Conservation (phyloP, 2,888 invertebrate species). For the Nemapogon koenigi region DNA sequence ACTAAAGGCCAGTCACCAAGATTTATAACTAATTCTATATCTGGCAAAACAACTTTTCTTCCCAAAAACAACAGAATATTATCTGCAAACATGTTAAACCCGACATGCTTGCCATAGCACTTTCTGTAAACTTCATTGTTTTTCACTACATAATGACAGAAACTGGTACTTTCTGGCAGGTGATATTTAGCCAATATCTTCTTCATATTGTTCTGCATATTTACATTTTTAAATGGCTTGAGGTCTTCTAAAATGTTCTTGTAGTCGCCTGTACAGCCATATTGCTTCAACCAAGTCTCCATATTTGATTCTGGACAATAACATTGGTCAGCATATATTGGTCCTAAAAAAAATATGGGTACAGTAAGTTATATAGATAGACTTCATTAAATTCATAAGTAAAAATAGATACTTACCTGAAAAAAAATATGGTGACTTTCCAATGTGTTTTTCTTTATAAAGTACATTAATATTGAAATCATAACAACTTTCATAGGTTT, state of each 20-base stretch:
- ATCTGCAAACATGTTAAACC: constrained; percentile 96
- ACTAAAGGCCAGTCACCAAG: constrained; percentile 96
- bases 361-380: constrained; percentile 11
- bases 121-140: constrained; percentile 83
- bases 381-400: neutral
- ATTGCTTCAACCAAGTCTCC: constrained; percentile 68
- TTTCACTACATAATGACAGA: constrained; percentile 90
- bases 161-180: constrained; percentile 80
- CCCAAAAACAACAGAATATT: constrained; percentile 81
- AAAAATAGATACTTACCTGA: constrained; percentile 51
- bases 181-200: constrained; percentile 75
- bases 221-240: constrained; percentile 68
- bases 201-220: constrained; percentile 72
- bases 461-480: constrained; percentile 73
- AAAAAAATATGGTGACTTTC: constrained; percentile 68
- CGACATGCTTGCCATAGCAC: constrained; percentile 94
- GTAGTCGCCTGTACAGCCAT: constrained; percentile 70
- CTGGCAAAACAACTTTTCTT: constrained; percentile 81
- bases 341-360: constrained; percentile 53
- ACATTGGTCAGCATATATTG: constrained; percentile 83
- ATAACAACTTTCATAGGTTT: constrained; percentile 76
- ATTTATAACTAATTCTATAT: constrained; percentile 90
- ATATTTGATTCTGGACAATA: constrained; percentile 75
- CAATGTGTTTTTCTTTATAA: constrained; percentile 68
- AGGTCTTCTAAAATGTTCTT: constrained; percentile 78